These are phyloP conservation scores for Ophonus ardosiacus DNA, from an alignment of 2,888 invertebrate species.

Conservation along the genomic window DNA sequence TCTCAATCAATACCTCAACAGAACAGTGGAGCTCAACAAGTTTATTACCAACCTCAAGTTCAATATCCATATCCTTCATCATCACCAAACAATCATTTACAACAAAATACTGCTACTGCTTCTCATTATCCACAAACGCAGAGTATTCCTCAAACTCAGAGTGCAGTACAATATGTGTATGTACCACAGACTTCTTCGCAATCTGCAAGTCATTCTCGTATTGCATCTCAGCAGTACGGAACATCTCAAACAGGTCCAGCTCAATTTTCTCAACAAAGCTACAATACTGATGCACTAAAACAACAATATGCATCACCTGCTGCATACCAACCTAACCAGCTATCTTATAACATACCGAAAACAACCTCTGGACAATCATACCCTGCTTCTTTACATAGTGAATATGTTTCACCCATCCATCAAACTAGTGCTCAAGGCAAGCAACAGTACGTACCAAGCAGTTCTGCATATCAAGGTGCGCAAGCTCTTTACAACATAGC, in stretches of 20 bases:
- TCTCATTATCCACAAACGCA: conserved; percentile 15
- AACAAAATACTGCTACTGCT: background rate
- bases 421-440: background rate
- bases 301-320: background rate
- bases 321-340: background rate
- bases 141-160: background rate
- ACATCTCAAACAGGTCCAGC: conserved; percentile 12
- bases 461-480: background rate
- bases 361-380: background rate
- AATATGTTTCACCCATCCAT: background rate
- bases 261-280: background rate
- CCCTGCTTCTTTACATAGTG: background rate
- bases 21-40: background rate
- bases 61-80: background rate
- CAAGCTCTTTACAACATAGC: background rate
- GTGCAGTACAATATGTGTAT: conserved; percentile 11
- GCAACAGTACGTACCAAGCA: conserved; percentile 9
- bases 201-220: background rate
- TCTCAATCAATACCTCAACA: conserved; percentile 1
- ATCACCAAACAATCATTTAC: background rate
- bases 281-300: background rate
- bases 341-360: background rate
- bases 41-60: conserved; percentile 20
- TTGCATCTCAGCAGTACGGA: background rate
- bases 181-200: conserved; percentile 26